These are phyloP conservation scores for Epirrhoe tristata DNA, from an alignment of 2,888 invertebrate genomes.

Conservation along the genomic window DNA sequence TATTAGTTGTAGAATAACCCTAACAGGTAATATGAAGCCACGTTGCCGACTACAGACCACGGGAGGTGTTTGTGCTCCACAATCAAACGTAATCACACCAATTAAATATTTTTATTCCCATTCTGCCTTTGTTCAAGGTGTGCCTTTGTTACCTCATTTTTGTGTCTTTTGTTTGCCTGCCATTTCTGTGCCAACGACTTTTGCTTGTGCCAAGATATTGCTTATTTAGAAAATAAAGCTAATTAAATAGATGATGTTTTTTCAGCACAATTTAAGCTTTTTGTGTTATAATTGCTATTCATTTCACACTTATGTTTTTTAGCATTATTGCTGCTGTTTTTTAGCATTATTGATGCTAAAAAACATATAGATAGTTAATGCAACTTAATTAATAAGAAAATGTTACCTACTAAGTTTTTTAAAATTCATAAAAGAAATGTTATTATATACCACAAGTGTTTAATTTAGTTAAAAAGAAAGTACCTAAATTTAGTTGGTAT, in stretches of 20 bases:
- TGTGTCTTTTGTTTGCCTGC: constrained; percentile 68
- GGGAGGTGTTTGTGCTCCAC: constrained; percentile 77
- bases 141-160: constrained; percentile 70
- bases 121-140: constrained; percentile 71
- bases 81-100: constrained; percentile 80
- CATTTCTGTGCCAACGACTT: constrained; percentile 33
- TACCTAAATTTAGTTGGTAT: too few species aligned
- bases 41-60: constrained; percentile 48
- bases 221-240: constrained; percentile 40
- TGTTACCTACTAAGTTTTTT: too few species aligned
- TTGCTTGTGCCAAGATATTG: constrained; percentile 32
- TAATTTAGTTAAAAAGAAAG: too few species aligned
- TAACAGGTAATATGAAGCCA: constrained; percentile 17
- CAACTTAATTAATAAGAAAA: too few species aligned
- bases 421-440: too few species aligned
- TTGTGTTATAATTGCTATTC: too few species aligned
- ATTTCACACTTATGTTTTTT: too few species aligned
- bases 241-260: neutral
- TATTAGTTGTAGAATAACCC: constrained; percentile 1
- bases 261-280: too few species aligned
- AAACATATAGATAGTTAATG: too few species aligned
- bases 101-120: constrained; percentile 82
- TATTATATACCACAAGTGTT: too few species aligned
- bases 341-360: too few species aligned
- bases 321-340: too few species aligned